A percentile compares a stretch with the other conserved stretches of the same genome.
Conservation (phyloP, 2,888 invertebrate species). For the Notodonta ziczac region DNA sequence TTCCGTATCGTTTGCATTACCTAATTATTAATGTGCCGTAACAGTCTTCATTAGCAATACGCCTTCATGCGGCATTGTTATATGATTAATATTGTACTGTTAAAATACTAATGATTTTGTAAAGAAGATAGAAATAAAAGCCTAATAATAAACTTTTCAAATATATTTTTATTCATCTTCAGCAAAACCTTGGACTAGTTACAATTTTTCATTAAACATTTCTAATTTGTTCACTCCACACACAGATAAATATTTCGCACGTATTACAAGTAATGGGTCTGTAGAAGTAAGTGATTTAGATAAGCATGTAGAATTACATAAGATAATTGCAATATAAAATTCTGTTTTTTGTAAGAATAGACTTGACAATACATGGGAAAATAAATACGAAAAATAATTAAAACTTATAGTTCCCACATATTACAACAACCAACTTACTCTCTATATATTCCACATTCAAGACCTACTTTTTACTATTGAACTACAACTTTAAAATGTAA, state of each 20-base stretch:
- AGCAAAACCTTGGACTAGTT: constrained; percentile 23
- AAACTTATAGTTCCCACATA: background rate
- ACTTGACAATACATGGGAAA: background rate
- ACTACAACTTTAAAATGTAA: constrained; percentile 31
- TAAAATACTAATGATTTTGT: background rate
- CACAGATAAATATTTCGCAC: background rate
- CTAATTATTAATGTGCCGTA: too few species aligned
- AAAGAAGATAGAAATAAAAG: constrained; percentile 20
- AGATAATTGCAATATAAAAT: background rate
- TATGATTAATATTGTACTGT: too few species aligned
- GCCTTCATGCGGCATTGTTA: too few species aligned
- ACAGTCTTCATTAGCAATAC: too few species aligned
- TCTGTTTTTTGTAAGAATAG: too few species aligned
- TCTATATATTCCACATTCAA: background rate
- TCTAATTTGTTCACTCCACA: background rate
- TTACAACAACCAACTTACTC: background rate
- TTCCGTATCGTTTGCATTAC: background rate
- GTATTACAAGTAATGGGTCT: background rate
- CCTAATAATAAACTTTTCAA: constrained; percentile 21
- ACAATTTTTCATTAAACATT: background rate
- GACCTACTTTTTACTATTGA: constrained; percentile 25
- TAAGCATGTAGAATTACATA: background rate
- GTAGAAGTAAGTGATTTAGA: background rate
- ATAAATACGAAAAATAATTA: background rate
- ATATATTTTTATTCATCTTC: constrained; percentile 27